Evolutionary conservation across 1,140 invertebrate species (phyloP), one percentile per base, ranked within the genome.

Genomic region (Pseudomyrmex pallidus): DNA sequence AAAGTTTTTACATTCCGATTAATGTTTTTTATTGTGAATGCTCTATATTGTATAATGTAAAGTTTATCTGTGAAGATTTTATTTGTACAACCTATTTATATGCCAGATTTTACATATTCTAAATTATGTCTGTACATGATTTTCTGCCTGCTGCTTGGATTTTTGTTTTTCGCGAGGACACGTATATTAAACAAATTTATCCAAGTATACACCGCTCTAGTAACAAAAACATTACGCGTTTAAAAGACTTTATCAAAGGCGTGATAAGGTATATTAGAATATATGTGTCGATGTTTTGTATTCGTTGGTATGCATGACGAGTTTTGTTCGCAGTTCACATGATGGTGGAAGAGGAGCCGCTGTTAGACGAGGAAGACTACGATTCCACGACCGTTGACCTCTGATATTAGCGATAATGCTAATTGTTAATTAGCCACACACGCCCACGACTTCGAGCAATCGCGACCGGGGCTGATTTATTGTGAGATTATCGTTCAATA

Each of bases 291-390:
- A 74, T 77, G 59, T 87, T 35, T 83, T 67, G 56, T 90, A 84
- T 89, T 90, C 84, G 85, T 89, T 91, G 85, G 90, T 89, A 91
- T 92, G 91, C 92, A 93, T 92, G 92, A 91, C 92, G 84, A 92
- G 87, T 93, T 94, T 92, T 94, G 89, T 93, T 94, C 86, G 83
- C 93, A 94, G 93, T 92, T 91, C 90, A 90, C 88, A 93, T 91
- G 92, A 88, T 90, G 89, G 82, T 92, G 89, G 93, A 94, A 87
- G 90, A 91, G 85, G 92, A 93, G 83, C 91, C 90, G 84, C 90
- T 93, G 59, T 92, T 93, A 90, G 89, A 88, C 80, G 92, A 93
- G 87, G 92, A 93, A 50, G 88, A 92, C 74, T 90, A 91, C 83
- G 90, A 88, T 93, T 91, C 66, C 63, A 92, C 90, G n/a, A 90